Base-by-base conservation (phyloP, 2,113 vertebrate species). In the Cacatua alba region DNA sequence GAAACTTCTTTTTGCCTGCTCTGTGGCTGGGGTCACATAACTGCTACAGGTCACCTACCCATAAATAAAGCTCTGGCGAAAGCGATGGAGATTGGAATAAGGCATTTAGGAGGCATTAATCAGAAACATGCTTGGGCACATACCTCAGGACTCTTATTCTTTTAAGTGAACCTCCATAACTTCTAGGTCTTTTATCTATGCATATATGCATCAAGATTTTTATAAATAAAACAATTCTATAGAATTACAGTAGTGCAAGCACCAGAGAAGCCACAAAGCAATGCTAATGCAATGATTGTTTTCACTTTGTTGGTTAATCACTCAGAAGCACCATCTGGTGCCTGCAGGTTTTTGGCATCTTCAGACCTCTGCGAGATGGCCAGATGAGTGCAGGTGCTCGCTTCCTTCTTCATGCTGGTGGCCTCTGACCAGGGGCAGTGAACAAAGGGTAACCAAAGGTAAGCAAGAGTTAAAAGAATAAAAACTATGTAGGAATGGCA, bases 1-100 rank as follows among this genome's bases (percentile, higher is more conserved):
- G 21, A 65, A 83, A 82, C 17, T 35, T 74, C 26, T 74, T 77
- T 15, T 28, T 84, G 41, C 55, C 48, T n/a, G 35, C 20, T 88
- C 39, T 69, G 20, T 39, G 52, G 48, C 26, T 60, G 18, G 21
- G 59, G 6, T 69, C 23, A 41, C 64, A 74, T 5, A 74, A 26
- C 23, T 35, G 7, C 41, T 83, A 17, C 72, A 69, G 62, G 53
- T 49, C 64, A 89, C 18, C 17, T 2, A 5, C 6, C 11, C 28
- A 84, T 62, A 81, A 83, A 77, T 41, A 86, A 69, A 92, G 39
- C 11, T 86, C n/a, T 84, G 16, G 23, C 41, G 25, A 86, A 80
- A 75, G 55, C 17, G 6, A 46, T 35, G 23, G 19, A 17, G 39
- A 33, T 0, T 69, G 18, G 26, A 48, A 49, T 21, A 85, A 59